phyloP scores from a whole-genome alignment of 2,888 invertebrate species.

The Drosophila multiciliata region DNA sequence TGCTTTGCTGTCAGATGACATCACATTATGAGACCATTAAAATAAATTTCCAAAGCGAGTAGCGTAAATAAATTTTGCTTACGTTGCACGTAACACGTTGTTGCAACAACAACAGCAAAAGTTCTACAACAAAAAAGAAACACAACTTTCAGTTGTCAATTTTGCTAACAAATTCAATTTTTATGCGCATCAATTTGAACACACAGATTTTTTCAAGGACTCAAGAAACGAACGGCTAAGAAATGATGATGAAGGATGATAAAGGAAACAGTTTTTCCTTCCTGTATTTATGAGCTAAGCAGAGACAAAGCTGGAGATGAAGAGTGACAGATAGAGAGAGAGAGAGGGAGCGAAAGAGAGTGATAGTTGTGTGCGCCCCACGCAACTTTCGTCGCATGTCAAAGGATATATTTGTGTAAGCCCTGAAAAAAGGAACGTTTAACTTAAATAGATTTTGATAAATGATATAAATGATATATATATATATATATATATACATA shows the following conservation, averaged over 20 bases:
- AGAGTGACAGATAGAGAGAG: not conserved
- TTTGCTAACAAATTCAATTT: constrained; percentile 78
- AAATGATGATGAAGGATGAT: not conserved
- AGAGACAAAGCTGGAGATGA: no score
- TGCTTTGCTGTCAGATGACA: constrained; percentile 45
- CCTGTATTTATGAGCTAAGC: constrained; percentile 9
- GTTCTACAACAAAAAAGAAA: not conserved
- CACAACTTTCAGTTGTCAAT: constrained; percentile 73
- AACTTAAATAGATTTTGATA: not conserved
- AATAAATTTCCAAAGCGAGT: constrained; percentile 56
- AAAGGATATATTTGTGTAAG: constrained; percentile 4
- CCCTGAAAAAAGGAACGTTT: not conserved
- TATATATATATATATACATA: no score
- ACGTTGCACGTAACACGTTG: constrained; percentile 63
- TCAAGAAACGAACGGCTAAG: not conserved
- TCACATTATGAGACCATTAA: constrained; percentile 60
- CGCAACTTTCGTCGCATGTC: constrained; percentile 33
- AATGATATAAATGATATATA: not conserved
- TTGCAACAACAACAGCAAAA: not conserved
- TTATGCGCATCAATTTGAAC: constrained; percentile 59
- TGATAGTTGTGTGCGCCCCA: constrained; percentile 30
- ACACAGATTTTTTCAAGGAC: constrained; percentile 40
- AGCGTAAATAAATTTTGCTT: constrained; percentile 59
- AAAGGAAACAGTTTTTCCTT: constrained; percentile 10
- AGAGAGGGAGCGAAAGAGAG: no score